These are phyloP conservation scores for Goniozus legneri DNA, from an alignment of 1,140 invertebrate genomes.

Conservation along the genomic window DNA sequence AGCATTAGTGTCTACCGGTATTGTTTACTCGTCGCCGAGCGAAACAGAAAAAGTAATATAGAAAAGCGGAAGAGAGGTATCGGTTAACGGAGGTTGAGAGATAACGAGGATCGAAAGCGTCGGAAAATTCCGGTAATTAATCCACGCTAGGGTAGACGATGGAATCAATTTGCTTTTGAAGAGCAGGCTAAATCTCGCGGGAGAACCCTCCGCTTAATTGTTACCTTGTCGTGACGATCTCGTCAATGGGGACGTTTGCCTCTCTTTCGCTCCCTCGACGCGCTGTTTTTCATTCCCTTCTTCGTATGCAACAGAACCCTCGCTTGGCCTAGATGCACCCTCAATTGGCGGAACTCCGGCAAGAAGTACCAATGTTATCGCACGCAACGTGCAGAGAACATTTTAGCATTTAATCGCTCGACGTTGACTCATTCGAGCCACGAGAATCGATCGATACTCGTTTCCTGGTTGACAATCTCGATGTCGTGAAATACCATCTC, in stretches of 20 bases:
- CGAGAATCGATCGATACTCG: no score
- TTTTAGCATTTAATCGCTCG: no score
- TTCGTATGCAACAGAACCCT: no score
- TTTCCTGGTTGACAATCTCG: no score
- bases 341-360: no score
- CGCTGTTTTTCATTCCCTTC: not conserved
- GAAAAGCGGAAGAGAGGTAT: not conserved
- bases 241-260: not conserved
- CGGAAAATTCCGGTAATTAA: conserved; percentile 15
- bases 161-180: conserved; percentile 11
- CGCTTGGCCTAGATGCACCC: no score
- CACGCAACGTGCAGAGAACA: no score
- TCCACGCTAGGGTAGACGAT: conserved; percentile 3
- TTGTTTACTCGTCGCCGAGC: no score
- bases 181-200: not conserved
- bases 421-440: no score
- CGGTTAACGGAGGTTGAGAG: not conserved
- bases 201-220: conserved; percentile 1
- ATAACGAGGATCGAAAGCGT: not conserved
- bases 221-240: not conserved
- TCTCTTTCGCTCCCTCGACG: not conserved
- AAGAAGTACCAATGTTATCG: no score
- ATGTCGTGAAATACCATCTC: no score
- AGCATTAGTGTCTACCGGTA: no score
- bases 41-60: not conserved